phyloP scores from a whole-genome alignment of 2,113 vertebrate genomes.

The Rhynchopsitta pachyrhyncha region DNA sequence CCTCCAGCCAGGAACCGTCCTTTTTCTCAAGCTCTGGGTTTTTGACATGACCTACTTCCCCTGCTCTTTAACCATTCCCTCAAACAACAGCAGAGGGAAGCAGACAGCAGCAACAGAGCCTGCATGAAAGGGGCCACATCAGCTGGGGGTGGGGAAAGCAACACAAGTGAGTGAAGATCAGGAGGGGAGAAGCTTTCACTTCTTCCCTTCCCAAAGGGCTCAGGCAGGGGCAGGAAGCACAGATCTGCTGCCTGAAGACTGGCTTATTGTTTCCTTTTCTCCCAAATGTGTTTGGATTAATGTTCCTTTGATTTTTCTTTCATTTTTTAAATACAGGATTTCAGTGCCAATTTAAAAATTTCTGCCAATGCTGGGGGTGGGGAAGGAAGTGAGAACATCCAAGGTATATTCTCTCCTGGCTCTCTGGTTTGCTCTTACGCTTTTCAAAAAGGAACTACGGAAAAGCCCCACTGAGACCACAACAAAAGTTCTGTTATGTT shows the following conservation, averaged over 20 bases:
- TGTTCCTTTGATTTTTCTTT: not conserved
- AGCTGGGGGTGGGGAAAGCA: constrained; percentile 37
- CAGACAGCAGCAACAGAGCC: constrained; percentile 38
- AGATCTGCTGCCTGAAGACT: not conserved
- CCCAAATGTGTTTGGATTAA: not conserved
- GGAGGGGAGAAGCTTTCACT: not conserved
- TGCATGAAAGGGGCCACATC: not conserved
- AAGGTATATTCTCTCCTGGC: not conserved
- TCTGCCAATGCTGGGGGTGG: not conserved
- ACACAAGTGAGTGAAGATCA: not conserved
- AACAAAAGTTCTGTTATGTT: constrained; percentile 60
- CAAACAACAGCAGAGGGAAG: constrained; percentile 63
- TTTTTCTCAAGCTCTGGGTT: not conserved
- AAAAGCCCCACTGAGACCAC: constrained; percentile 55
- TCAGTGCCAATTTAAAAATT: not conserved
- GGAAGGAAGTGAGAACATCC: not conserved
- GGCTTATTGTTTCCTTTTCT: not conserved
- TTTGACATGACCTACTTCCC: constrained; percentile 47
- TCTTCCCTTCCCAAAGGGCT: not conserved
- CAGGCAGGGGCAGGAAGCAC: not conserved
- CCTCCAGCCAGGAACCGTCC: not conserved
- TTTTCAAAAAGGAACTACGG: constrained; percentile 44
- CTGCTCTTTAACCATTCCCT: constrained; percentile 34
- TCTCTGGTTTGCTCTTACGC: not conserved
- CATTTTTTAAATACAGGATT: not conserved